Evolutionary conservation across 2,797 vertebrate genomes (phyloP), one percentile per base, ranked within the genome.

Genomic region (Astyanax mexicanus): DNA sequence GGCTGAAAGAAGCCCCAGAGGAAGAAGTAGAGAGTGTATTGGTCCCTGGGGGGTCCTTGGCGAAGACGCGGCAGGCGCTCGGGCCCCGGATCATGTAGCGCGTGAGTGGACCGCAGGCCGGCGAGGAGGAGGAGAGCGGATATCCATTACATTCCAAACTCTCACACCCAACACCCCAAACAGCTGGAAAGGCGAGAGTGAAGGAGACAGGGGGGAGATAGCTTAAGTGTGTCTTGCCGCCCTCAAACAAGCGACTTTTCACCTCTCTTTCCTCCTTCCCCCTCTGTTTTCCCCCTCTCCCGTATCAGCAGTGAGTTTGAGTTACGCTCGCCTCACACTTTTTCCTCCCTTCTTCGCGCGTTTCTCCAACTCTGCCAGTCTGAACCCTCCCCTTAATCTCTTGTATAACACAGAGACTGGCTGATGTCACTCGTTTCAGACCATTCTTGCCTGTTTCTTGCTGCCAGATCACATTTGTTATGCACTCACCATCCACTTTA

Each of bases 51-150:
- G 91, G 88, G 87, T 88, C 92, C 90, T 91, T 91, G 85, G 92
- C 88, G 89, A 87, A 90, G 91, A 90, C 92, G 95, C 94, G 95
- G 91, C 94, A 95, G 92, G 89, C 90, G 93, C 93, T 93, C 94
- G 90, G 92, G 87, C 84, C 90, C 90, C 88, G 45, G 91, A 95
- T 96, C 92, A 91, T 91, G 93, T 94, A 91, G 86, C 88, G 58
- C 90, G 89, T 89, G 89, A 84, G 82, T 87, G 92, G 90, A 90
- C 93, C 91, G 73, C 92, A 90, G 58, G 72, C 81, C 74, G 80
- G 87, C 11, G 19, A 51, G 88, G 85, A 83, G 81, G 84, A 81
- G 75, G 80, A 81, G 75, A 80, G 87, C 86, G 83, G 88, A 89
- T 92, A 95, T 95, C 87, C 72, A 87, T 95, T 95, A 93, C 94